Percentiles rank a stretch among this genome's conserved stretches.
Evolutionary conservation across 1,140 invertebrate species (phyloP).

Genomic region (Bombus fervidus): DNA sequence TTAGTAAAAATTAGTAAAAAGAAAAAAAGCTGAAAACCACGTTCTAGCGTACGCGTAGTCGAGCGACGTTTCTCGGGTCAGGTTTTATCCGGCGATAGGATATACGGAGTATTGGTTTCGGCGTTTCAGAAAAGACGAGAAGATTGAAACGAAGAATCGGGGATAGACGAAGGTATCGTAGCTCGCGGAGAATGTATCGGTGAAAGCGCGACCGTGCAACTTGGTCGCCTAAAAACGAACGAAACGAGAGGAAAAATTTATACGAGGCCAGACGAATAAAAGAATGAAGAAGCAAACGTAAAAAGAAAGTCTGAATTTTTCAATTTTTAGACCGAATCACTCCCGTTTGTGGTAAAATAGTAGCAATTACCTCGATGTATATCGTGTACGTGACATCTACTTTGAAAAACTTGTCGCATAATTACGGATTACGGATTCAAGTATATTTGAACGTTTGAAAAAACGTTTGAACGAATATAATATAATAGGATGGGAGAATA

Average conservation of each 20-base stretch:
- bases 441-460: neutral
- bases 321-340: neutral
- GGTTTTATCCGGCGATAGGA: neutral
- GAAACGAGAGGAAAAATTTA: neutral
- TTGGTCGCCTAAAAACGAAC: neutral
- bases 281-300: too few relatives aligned
- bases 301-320: neutral
- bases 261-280: neutral
- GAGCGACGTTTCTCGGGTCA: too few relatives aligned
- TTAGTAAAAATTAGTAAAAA: too few relatives aligned
- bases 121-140: neutral
- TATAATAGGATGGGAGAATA: too few relatives aligned
- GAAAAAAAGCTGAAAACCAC: too few relatives aligned
- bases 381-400: too few relatives aligned
- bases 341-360: too few relatives aligned
- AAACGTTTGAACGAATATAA: neutral
- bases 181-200: neutral
- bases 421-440: too few relatives aligned
- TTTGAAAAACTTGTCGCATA: too few relatives aligned
- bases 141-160: conserved; percentile 32
- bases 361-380: too few relatives aligned
- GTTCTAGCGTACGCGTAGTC: too few relatives aligned
- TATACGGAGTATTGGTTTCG: conserved; percentile 24
- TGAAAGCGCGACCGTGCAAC: conserved; percentile 5
- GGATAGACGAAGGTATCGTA: conserved; percentile 18